Evolutionary conservation across 2,797 vertebrate genomes (phyloP).

Genomic region (Sebastes taczanowskii): DNA sequence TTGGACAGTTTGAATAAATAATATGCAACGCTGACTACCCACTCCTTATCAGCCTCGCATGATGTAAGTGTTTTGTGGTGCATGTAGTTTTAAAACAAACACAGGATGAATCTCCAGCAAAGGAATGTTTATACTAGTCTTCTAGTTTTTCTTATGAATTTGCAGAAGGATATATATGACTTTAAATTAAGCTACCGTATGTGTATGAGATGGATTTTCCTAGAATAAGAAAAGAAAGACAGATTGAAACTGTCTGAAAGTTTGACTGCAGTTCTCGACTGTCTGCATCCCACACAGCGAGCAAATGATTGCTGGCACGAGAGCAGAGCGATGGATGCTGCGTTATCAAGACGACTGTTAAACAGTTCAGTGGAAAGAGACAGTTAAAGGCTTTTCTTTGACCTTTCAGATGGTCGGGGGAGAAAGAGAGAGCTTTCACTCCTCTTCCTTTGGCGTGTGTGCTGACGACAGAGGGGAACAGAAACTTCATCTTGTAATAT

Average conservation of each 20-base stretch:
- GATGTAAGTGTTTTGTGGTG: slow-evolving; percentile 25
- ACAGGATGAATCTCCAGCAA: not conserved
- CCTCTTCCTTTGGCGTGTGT: slow-evolving; percentile 25
- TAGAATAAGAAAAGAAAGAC: slow-evolving; percentile 24
- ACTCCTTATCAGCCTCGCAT: slow-evolving; percentile 29
- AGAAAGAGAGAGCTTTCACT: slow-evolving; percentile 51
- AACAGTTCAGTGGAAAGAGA: slow-evolving; percentile 75
- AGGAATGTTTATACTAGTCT: not conserved
- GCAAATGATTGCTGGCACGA: slow-evolving; percentile 43
- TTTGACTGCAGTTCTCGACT: slow-evolving; percentile 36
- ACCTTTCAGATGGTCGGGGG: slow-evolving; percentile 45
- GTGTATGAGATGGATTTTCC: slow-evolving; percentile 8
- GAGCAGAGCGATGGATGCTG: slow-evolving; percentile 44
- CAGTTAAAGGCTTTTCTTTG: slow-evolving; percentile 64
- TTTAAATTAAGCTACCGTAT: not conserved
- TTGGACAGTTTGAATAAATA: slow-evolving; percentile 52
- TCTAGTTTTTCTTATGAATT: not conserved
- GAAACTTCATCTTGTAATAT: slow-evolving; percentile 43
- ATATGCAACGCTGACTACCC: slow-evolving; percentile 11
- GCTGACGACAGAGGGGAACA: slow-evolving; percentile 49
- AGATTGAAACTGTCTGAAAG: slow-evolving; percentile 50
- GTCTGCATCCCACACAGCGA: slow-evolving; percentile 69
- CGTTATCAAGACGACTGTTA: slow-evolving; percentile 66
- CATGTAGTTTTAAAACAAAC: slow-evolving; percentile 37
- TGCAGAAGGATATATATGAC: not conserved